A percentile compares a stretch with the other conserved stretches of the same genome.
These are phyloP conservation scores for Drosophila carrolli DNA, from an alignment of 1,140 invertebrate genomes.

Conservation along the genomic window DNA sequence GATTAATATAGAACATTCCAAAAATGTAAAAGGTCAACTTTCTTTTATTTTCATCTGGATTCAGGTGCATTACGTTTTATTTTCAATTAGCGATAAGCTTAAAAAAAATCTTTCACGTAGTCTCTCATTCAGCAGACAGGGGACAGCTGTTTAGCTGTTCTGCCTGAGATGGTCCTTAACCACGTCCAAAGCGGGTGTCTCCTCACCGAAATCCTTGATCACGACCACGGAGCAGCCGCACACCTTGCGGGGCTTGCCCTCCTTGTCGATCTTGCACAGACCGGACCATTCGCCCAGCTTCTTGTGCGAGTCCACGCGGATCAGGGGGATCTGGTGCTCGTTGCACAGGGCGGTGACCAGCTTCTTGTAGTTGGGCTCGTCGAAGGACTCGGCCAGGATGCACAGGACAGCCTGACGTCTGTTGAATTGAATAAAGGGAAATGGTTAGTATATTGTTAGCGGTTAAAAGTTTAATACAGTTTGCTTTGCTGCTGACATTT, in stretches of 20 bases:
- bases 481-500: background rate
- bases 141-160: conserved; percentile 80
- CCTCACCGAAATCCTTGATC: conserved; percentile 98
- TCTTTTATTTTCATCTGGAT: conserved; percentile 20
- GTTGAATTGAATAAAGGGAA: background rate
- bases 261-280: conserved; percentile 99
- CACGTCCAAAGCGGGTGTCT: conserved; percentile 96
- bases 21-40: conserved; percentile 46
- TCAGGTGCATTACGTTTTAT: conserved; percentile 48
- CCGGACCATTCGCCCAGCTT: conserved; percentile 99
- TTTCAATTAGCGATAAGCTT: conserved; percentile 53
- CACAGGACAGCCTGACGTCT: conserved; percentile 98
- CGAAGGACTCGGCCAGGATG: conserved; percentile 98
- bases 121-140: conserved; percentile 75
- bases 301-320: conserved; percentile 98
- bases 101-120: conserved; percentile 68
- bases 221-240: conserved; percentile 99
- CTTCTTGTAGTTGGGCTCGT: conserved; percentile 98
- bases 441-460: background rate
- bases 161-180: conserved; percentile 95
- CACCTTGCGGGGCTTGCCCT: conserved; percentile 99
- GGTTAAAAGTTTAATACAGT: background rate
- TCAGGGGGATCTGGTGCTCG: conserved; percentile 98
- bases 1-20: conserved; percentile 62
- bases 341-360: conserved; percentile 99